Conservation (phyloP, 2,888 invertebrate genomes). For the Subacronicta megacephala region DNA sequence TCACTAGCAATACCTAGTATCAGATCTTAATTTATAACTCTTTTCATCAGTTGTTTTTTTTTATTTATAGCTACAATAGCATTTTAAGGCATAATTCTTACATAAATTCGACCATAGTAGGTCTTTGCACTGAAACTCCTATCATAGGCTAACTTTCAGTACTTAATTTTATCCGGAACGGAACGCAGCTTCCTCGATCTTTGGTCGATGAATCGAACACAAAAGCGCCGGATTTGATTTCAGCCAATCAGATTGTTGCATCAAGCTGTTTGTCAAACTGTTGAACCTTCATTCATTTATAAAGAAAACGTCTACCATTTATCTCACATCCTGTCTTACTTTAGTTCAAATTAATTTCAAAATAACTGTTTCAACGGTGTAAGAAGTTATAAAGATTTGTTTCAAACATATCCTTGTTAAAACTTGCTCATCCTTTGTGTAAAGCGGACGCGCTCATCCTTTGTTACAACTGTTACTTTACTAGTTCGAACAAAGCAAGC, state of each 20-base stretch:
- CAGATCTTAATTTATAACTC: neutral
- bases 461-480: slow-evolving; percentile 50
- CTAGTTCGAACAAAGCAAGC: slow-evolving; percentile 45
- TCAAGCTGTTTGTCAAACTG: slow-evolving; percentile 72
- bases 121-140: too few relatives aligned
- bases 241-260: slow-evolving; percentile 73
- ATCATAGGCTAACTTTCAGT: too few relatives aligned
- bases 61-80: neutral
- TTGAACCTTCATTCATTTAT: slow-evolving; percentile 59
- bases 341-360: slow-evolving; percentile 68
- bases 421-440: slow-evolving; percentile 64
- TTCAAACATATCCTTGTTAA: slow-evolving; percentile 58
- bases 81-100: too few relatives aligned
- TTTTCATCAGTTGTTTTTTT: neutral
- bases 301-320: slow-evolving; percentile 63
- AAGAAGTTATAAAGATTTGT: slow-evolving; percentile 63
- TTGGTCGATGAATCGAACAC: slow-evolving; percentile 68
- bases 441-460: slow-evolving; percentile 63
- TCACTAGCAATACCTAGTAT: neutral
- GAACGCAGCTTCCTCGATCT: slow-evolving; percentile 71
- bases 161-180: slow-evolving; percentile 53
- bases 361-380: slow-evolving; percentile 78
- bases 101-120: too few relatives aligned
- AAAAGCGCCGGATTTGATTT: slow-evolving; percentile 77
- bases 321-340: slow-evolving; percentile 70